Conservation (phyloP, 2,888 invertebrate genomes). For the Drosophila mayaguana region DNA sequence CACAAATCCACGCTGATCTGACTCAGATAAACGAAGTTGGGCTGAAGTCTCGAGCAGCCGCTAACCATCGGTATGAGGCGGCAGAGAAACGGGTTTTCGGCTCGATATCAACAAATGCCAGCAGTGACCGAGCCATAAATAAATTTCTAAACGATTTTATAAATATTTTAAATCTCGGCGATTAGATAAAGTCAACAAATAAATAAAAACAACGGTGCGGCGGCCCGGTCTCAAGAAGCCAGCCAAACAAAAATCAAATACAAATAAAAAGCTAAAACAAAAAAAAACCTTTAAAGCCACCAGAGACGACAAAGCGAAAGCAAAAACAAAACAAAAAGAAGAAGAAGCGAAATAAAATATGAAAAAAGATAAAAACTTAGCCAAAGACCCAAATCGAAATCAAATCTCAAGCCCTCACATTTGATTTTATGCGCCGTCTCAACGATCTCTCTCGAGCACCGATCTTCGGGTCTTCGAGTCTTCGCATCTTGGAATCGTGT, state of each 20-base stretch:
- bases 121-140: slow-evolving; percentile 75
- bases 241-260: slow-evolving; percentile 30
- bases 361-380: slow-evolving; percentile 26
- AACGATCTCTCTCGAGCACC: slow-evolving; percentile 7
- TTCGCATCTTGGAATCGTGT: neutral
- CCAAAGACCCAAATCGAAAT: slow-evolving; percentile 40
- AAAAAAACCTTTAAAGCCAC: slow-evolving; percentile 20
- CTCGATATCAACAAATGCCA: slow-evolving; percentile 75
- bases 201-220: slow-evolving; percentile 76
- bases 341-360: slow-evolving; percentile 18
- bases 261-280: slow-evolving; percentile 26
- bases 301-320: slow-evolving; percentile 26
- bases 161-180: slow-evolving; percentile 81
- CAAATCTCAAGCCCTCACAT: slow-evolving; percentile 26
- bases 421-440: slow-evolving; percentile 14
- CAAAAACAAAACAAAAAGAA: slow-evolving; percentile 21
- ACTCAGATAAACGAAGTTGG: slow-evolving; percentile 57
- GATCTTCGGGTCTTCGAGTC: neutral
- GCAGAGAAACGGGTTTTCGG: slow-evolving; percentile 54
- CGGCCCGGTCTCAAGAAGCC: slow-evolving; percentile 30
- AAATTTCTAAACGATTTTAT: slow-evolving; percentile 81
- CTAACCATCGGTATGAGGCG: slow-evolving; percentile 32
- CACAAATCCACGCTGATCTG: slow-evolving; percentile 72
- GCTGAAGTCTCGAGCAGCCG: slow-evolving; percentile 13
- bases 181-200: slow-evolving; percentile 82